These are phyloP conservation scores for Gulo gulo DNA, from an alignment of 2,113 vertebrate genomes.

Conservation along the genomic window DNA sequence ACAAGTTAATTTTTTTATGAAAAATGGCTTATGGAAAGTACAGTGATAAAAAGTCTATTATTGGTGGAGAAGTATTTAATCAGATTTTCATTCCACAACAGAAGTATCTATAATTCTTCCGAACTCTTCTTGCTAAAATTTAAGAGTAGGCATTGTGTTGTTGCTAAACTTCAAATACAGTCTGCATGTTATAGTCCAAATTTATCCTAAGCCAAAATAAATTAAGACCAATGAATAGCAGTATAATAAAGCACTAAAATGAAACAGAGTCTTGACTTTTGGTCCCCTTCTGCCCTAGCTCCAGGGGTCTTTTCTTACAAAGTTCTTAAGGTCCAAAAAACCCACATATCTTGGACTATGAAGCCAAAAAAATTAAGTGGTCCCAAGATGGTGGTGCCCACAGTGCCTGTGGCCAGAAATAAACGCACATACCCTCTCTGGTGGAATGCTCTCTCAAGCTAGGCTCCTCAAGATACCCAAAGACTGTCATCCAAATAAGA, in stretches of 20 bases:
- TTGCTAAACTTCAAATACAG: background rate
- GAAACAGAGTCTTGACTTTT: background rate
- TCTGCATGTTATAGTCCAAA: background rate
- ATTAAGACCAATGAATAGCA: background rate
- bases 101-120: background rate
- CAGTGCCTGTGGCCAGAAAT: background rate
- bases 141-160: background rate
- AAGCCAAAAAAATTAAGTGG: background rate
- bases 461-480: background rate
- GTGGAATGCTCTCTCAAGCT: background rate
- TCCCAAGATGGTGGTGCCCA: background rate
- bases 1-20: background rate
- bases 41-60: background rate
- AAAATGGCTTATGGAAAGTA: background rate
- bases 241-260: conserved; percentile 3
- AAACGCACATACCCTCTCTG: background rate
- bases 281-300: background rate
- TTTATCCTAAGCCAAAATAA: background rate
- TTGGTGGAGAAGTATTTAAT: background rate
- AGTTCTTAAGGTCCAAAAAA: background rate
- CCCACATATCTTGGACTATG: background rate
- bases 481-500: background rate
- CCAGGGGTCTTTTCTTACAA: background rate
- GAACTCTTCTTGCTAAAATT: background rate
- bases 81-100: background rate